Conservation (phyloP, 2,113 vertebrate species). For the Urocolius indicus region DNA sequence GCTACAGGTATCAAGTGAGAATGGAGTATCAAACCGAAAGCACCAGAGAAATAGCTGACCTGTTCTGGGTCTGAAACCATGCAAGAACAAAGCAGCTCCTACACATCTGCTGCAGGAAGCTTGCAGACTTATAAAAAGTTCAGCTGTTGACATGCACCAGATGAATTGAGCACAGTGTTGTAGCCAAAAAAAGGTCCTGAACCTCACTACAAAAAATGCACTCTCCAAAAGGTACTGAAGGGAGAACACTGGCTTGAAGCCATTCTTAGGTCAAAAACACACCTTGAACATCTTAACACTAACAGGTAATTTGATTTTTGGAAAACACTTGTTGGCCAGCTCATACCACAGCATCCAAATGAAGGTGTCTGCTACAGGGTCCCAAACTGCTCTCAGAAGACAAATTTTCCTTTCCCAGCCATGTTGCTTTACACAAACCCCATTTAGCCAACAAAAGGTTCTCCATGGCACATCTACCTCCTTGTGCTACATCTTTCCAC, state of each 20-base stretch:
- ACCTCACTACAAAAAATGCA: accelerated
- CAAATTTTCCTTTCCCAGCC: neutral
- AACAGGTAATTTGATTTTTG: neutral
- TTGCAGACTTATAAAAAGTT: neutral
- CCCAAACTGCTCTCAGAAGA: neutral
- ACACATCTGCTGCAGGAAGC: neutral
- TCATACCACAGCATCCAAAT: neutral
- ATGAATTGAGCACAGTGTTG: neutral
- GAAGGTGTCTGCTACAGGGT: neutral
- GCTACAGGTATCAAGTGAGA: neutral
- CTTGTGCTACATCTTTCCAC: accelerated
- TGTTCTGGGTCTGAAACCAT: neutral
- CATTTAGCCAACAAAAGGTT: neutral
- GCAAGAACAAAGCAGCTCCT: neutral
- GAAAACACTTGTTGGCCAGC: neutral
- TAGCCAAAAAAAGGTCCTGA: neutral
- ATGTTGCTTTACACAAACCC: neutral
- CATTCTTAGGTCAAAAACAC: accelerated
- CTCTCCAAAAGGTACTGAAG: accelerated
- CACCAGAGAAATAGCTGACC: accelerated
- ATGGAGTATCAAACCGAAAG: neutral
- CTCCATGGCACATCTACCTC: neutral
- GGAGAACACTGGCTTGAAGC: accelerated
- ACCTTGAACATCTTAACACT: neutral
- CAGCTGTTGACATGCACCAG: neutral